A percentile compares a stretch with the other conserved stretches of the same genome.
These are phyloP conservation scores for Melanostigma gelatinosum DNA, from an alignment of 2,113 vertebrate genomes.

Conservation along the genomic window DNA sequence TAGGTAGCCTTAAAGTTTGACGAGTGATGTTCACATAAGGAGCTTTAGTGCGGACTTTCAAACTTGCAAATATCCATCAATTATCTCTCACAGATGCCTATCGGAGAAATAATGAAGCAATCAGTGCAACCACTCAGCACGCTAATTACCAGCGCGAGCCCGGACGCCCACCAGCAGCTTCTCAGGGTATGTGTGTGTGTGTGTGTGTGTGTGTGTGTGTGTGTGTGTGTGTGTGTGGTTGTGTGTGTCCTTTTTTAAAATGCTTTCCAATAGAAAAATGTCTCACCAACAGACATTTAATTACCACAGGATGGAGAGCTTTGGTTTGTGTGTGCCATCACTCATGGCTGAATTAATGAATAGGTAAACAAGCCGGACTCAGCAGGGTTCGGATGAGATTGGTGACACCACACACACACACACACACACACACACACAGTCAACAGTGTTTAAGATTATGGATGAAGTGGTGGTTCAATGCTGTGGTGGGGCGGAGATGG, in stretches of 20 bases:
- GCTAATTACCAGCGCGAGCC: conserved; percentile 72
- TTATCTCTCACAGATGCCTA: conserved; percentile 62
- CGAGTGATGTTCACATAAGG: conserved; percentile 34
- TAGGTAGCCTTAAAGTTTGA: conserved; percentile 11
- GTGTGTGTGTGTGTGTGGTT: conserved; percentile 10
- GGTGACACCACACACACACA: conserved; percentile 12
- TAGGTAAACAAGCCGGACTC: conserved; percentile 60
- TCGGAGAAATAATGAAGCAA: conserved; percentile 80
- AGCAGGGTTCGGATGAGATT: conserved; percentile 39
- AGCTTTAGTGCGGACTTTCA: conserved; percentile 55
- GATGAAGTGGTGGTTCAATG: conserved; percentile 37
- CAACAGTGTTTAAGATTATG: conserved; percentile 49
- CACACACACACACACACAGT: conserved; percentile 28
- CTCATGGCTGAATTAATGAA: conserved; percentile 75
- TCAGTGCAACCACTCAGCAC: conserved; percentile 72
- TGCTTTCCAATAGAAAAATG: conserved; percentile 51
- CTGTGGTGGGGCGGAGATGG: conserved; percentile 8
- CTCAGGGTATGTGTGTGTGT: conserved; percentile 19
- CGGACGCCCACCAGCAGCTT: conserved; percentile 41
- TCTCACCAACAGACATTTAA: conserved; percentile 69
- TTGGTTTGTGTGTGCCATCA: conserved; percentile 50
- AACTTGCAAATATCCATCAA: conserved; percentile 70
- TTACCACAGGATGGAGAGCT: conserved; percentile 67
- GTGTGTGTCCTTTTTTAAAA: conserved; percentile 26
- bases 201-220: background rate